Conservation (phyloP, 1,140 invertebrate genomes). For the Neocloeon triangulifer region DNA sequence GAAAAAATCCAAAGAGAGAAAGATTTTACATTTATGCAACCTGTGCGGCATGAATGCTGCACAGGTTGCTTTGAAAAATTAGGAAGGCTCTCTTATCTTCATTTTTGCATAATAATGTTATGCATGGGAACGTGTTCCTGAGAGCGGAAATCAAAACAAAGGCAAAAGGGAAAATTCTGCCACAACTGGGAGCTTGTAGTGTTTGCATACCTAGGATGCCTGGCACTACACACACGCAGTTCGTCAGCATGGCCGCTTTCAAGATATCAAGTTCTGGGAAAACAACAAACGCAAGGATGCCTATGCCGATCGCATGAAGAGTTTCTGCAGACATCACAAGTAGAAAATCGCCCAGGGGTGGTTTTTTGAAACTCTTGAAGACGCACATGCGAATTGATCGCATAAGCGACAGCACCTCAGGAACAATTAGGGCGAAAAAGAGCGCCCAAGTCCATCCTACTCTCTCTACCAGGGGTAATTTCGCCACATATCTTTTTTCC, state of each 20-base stretch:
- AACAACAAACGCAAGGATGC: constrained; percentile 24
- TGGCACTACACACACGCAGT: constrained; percentile 23
- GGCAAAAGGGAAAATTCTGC: no score
- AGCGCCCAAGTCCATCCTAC: constrained; percentile 21
- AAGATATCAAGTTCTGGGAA: constrained; percentile 25
- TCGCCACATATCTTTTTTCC: neutral
- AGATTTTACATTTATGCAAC: neutral
- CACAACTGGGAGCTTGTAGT: no score
- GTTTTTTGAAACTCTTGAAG: constrained; percentile 16
- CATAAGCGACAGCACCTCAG: constrained; percentile 19
- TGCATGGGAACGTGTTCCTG: no score
- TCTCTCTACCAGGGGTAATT: constrained; percentile 12
- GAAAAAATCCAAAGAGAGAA: neutral
- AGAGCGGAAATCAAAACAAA: no score
- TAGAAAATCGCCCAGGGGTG: constrained; percentile 10
- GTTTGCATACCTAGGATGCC: constrained; percentile 18
- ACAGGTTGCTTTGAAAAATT: no score
- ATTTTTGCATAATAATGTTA: no score
- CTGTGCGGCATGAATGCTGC: no score
- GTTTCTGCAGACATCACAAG: constrained; percentile 18
- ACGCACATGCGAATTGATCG: constrained; percentile 17
- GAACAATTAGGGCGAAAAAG: constrained; percentile 17
- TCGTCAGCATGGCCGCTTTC: constrained; percentile 22
- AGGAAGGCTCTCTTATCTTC: no score
- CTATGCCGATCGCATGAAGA: constrained; percentile 23